Conservation (phyloP, 2,113 vertebrate species). For the Pipra filicauda region DNA sequence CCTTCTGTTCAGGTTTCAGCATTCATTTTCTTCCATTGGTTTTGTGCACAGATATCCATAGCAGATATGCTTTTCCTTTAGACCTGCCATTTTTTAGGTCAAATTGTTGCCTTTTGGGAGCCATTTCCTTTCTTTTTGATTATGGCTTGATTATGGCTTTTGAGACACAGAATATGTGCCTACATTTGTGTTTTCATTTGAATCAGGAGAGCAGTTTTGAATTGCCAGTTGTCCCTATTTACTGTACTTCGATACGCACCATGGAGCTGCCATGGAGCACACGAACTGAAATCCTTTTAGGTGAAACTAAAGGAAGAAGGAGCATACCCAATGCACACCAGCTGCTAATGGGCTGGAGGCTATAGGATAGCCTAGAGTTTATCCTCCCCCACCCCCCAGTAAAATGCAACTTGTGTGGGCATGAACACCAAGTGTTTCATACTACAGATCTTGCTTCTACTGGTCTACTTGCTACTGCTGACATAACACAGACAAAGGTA, state of each 20-base stretch:
- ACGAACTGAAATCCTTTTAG: neutral
- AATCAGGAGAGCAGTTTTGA: neutral
- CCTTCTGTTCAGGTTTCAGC: neutral
- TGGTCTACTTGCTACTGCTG: neutral
- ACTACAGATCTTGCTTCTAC: neutral
- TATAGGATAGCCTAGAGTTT: neutral
- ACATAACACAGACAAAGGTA: neutral
- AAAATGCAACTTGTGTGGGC: neutral
- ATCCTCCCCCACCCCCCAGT: accelerated
- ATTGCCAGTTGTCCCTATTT: neutral
- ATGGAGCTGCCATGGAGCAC: neutral
- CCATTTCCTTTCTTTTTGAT: neutral
- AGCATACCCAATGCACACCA: accelerated
- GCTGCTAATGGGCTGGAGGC: neutral
- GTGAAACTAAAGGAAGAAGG: neutral
- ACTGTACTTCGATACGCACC: neutral
- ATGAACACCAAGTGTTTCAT: neutral
- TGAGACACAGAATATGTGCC: neutral
- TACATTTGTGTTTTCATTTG: neutral
- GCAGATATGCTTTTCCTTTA: neutral
- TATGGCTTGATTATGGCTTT: neutral
- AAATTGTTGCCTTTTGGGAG: neutral
- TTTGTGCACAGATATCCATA: neutral
- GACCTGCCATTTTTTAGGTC: neutral
- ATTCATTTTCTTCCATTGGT: neutral